Evolutionary conservation across 2,113 vertebrate genomes (phyloP).

Genomic region (Empidonax traillii): DNA sequence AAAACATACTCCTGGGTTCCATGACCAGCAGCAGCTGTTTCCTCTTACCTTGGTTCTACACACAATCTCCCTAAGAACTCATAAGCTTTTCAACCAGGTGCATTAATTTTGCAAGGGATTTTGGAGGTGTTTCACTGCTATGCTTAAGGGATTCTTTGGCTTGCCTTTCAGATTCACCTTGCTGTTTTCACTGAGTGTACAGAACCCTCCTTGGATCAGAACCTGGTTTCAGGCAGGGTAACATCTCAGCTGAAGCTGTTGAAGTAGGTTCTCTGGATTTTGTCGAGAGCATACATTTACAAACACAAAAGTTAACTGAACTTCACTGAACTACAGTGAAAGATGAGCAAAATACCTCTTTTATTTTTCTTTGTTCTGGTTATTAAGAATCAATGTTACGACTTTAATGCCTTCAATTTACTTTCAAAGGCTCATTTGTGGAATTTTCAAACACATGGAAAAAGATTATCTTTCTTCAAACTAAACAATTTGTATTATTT

Average conservation of each 20-base stretch:
- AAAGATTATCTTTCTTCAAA: not conserved
- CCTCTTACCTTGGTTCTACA: not conserved
- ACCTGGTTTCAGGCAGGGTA: not conserved
- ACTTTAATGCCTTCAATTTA: not conserved
- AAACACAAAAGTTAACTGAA: not conserved
- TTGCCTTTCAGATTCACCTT: not conserved
- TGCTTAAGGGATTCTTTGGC: not conserved
- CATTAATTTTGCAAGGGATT: not conserved
- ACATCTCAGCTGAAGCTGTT: not conserved
- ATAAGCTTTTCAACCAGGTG: not conserved
- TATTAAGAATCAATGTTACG: not conserved
- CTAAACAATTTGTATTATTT: not conserved
- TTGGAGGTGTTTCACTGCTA: not conserved
- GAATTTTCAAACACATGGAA: not conserved
- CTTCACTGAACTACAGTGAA: not conserved
- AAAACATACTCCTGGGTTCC: not conserved
- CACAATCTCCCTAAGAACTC: not conserved
- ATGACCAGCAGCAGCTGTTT: not conserved
- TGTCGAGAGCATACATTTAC: not conserved
- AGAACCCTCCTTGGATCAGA: not conserved
- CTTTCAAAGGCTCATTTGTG: not conserved
- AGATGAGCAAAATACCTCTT: not conserved
- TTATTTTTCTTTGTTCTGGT: not conserved
- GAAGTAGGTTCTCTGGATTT: not conserved
- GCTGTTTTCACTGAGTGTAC: not conserved